These are phyloP conservation scores for Nylanderia fulva DNA, from an alignment of 1,140 invertebrate species.

Conservation along the genomic window DNA sequence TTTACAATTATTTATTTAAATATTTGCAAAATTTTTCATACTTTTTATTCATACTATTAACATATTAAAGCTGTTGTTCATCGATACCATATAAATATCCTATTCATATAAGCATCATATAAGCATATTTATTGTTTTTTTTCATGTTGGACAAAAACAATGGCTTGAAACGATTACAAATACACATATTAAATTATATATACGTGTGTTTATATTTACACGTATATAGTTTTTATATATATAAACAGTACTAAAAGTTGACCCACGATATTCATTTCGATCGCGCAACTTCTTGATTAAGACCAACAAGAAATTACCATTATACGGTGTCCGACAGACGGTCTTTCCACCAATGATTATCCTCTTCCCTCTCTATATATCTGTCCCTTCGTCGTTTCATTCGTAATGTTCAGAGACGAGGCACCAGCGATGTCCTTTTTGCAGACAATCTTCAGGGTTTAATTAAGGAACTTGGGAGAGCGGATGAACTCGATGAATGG, in stretches of 20 bases:
- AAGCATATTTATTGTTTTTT: neutral
- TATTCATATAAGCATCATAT: neutral
- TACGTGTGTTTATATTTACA: too few relatives aligned
- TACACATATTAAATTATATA: too few relatives aligned
- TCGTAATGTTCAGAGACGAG: slow-evolving; percentile 69
- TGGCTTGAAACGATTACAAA: slow-evolving; percentile 12
- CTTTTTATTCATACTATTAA: neutral
- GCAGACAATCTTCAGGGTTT: slow-evolving; percentile 85
- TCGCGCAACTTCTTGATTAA: slow-evolving; percentile 70
- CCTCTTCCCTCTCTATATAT: slow-evolving; percentile 52
- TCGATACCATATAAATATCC: neutral
- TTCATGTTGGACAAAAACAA: slow-evolving; percentile 46
- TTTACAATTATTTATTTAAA: neutral
- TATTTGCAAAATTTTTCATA: neutral
- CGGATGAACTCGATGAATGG: slow-evolving; percentile 84
- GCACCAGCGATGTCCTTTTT: slow-evolving; percentile 83
- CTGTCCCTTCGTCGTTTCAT: slow-evolving; percentile 61
- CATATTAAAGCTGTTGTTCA: neutral
- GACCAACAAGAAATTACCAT: slow-evolving; percentile 71
- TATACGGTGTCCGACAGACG: slow-evolving; percentile 70
- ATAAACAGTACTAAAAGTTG: slow-evolving; percentile 37
- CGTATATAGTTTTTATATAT: too few relatives aligned
- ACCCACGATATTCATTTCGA: slow-evolving; percentile 58
- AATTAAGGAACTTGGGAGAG: slow-evolving; percentile 85
- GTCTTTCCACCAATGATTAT: slow-evolving; percentile 41